Percentiles rank a stretch among this genome's conserved stretches.
Evolutionary conservation across 2,113 vertebrate genomes (phyloP).

Genomic region (Etia nguti): DNA sequence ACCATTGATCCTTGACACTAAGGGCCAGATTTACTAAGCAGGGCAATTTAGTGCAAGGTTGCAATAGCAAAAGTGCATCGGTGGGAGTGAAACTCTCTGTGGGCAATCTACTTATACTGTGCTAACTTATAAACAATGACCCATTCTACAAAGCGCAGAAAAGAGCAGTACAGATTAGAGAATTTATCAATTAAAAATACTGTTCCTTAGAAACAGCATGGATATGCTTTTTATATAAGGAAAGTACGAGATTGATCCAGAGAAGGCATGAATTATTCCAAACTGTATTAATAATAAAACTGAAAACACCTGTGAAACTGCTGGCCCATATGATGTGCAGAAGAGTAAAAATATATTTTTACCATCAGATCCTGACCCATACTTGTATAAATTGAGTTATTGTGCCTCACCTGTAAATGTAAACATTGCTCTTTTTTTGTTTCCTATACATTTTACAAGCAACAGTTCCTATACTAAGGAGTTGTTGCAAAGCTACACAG

Average conservation of each 20-base stretch:
- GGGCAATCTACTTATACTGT: background rate
- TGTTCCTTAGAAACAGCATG: background rate
- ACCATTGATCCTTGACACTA: background rate
- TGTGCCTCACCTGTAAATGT: background rate
- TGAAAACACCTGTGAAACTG: background rate
- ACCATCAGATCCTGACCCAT: background rate
- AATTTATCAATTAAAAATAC: background rate
- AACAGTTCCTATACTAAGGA: background rate
- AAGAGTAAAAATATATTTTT: background rate
- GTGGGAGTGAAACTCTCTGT: background rate
- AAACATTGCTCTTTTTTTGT: background rate
- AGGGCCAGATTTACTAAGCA: background rate
- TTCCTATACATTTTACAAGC: background rate
- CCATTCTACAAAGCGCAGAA: background rate
- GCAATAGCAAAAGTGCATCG: background rate
- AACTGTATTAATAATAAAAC: background rate
- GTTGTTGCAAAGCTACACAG: background rate
- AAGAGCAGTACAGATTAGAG: background rate
- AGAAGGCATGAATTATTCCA: background rate
- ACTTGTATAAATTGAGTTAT: background rate
- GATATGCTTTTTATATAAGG: background rate
- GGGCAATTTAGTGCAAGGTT: background rate
- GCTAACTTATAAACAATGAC: background rate
- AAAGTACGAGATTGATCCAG: background rate
- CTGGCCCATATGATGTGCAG: background rate